A percentile compares a stretch with the other conserved stretches of the same genome.
These are phyloP conservation scores for Vidua macroura DNA, from an alignment of 2,113 vertebrate genomes.

Conservation along the genomic window DNA sequence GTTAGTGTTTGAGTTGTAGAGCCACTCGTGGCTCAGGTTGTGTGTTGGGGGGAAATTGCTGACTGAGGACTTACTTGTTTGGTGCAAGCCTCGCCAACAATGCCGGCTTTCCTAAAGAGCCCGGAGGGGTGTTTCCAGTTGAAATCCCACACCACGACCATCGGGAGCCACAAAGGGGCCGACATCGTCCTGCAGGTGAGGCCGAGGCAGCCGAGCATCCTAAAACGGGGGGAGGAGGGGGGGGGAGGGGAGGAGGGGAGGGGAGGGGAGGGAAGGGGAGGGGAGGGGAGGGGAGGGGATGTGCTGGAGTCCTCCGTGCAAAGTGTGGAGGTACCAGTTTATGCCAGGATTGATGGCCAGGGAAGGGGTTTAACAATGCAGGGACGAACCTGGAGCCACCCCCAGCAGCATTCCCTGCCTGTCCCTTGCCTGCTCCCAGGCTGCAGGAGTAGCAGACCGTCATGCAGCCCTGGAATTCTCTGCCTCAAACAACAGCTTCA, in stretches of 20 bases:
- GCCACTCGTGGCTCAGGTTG: rapidly evolving
- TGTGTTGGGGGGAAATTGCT: background rate
- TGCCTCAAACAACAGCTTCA: background rate
- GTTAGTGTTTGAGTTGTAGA: rapidly evolving
- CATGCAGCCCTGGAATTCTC: background rate
- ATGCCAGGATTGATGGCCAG: rapidly evolving
- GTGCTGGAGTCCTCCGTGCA: background rate
- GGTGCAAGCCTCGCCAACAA: background rate
- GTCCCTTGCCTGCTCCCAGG: background rate
- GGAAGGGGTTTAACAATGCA: background rate
- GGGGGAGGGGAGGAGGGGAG: too few relatives aligned
- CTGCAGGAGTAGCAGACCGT: background rate
- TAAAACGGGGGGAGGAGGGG: rapidly evolving
- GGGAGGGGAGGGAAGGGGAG: too few relatives aligned
- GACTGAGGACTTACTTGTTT: rapidly evolving
- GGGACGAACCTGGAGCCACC: background rate
- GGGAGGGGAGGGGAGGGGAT: background rate
- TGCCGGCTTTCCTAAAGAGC: constrained; percentile 76
- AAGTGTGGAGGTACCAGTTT: background rate
- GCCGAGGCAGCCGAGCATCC: background rate
- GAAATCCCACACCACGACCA: constrained; percentile 56
- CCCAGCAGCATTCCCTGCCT: background rate
- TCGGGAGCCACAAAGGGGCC: constrained; percentile 71
- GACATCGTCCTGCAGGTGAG: constrained; percentile 80
- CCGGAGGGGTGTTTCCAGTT: constrained; percentile 71